Base-by-base conservation (phyloP, 2,797 vertebrate genomes). In the Gallinago stenura region DNA sequence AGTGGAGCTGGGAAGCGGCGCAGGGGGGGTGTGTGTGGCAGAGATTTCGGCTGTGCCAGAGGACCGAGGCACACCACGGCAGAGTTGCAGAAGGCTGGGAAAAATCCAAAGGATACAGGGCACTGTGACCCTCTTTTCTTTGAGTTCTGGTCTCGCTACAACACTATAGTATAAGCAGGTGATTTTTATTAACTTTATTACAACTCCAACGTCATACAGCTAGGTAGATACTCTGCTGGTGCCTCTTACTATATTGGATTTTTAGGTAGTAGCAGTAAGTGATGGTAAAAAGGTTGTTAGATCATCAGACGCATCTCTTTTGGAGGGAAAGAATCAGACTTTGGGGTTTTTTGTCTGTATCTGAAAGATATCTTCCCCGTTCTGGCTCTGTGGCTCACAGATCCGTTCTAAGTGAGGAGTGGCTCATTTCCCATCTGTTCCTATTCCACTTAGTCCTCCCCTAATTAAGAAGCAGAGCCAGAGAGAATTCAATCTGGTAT, bases 351-450 rank as follows among this genome's bases (percentile, higher is more conserved):
- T 66, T 57, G 10, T 25, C 46, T 80, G 0, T 28, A 15, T 78
- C 48, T 71, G 69, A 88, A 68, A 39, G 24, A 46, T 93, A 57
- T 83, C 15, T 18, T 83, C 51, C 31, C 18, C 33, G 5, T 77
- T 94, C 57, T 92, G 62, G 43, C 51, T 87, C 48, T 58, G 83
- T 76, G 61, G 62, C 53, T 91, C 53, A 11, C 50, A 68, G 93
- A 71, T 91, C 56, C 79, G 46, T 82, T 68, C 33, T 76, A 69
- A 84, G 79, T 84, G 83, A 91, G 77, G 45, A 91, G 70, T 61
- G 60, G 83, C 75, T 93, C 68, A 1, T 93, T 94, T 94, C 91
- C 96, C 90, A 94, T 96, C 96, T 96, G 88, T 92, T 97, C 73
- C 3, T 90, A 41, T 90, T 94, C 81, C 46, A 62, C 68, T 96